Evolutionary conservation across 2,888 invertebrate species (phyloP).

Genomic region (Zele albiditarsus): DNA sequence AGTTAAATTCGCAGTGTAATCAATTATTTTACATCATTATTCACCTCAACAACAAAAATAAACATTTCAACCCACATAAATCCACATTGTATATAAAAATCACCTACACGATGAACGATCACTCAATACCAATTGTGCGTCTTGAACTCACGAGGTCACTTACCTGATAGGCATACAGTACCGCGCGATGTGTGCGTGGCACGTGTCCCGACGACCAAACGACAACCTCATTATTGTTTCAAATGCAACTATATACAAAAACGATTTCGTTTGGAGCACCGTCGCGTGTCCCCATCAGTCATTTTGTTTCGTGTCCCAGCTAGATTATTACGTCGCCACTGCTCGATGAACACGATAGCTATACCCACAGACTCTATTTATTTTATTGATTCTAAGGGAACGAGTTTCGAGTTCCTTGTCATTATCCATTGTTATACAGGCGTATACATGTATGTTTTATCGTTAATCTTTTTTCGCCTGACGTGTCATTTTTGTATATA

Average conservation of each 20-base stretch:
- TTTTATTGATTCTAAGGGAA: slow-evolving; percentile 56
- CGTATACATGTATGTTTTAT: slow-evolving; percentile 34
- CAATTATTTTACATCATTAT: too few relatives aligned
- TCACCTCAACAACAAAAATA: too few relatives aligned
- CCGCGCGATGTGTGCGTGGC: background rate
- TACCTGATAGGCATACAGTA: slow-evolving; percentile 3
- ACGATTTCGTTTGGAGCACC: slow-evolving; percentile 44
- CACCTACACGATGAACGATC: background rate
- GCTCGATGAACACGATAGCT: slow-evolving; percentile 48
- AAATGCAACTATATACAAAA: slow-evolving; percentile 26
- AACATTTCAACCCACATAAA: too few relatives aligned
- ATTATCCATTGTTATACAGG: background rate
- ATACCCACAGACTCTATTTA: slow-evolving; percentile 50
- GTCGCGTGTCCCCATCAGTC: slow-evolving; percentile 50
- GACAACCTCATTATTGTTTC: slow-evolving; percentile 15
- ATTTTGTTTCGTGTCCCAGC: slow-evolving; percentile 49
- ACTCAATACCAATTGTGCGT: background rate
- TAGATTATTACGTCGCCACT: slow-evolving; percentile 50
- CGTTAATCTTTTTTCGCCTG: slow-evolving; percentile 40
- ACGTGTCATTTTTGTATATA: slow-evolving; percentile 34
- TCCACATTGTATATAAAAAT: too few relatives aligned
- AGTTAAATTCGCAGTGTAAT: too few relatives aligned
- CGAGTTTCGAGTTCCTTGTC: slow-evolving; percentile 32
- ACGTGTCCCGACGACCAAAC: slow-evolving; percentile 19
- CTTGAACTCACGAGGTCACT: slow-evolving; percentile 13